A percentile compares a stretch with the other conserved stretches of the same genome.
Evolutionary conservation across 2,113 vertebrate genomes (phyloP).

Genomic region (Sprattus sprattus): DNA sequence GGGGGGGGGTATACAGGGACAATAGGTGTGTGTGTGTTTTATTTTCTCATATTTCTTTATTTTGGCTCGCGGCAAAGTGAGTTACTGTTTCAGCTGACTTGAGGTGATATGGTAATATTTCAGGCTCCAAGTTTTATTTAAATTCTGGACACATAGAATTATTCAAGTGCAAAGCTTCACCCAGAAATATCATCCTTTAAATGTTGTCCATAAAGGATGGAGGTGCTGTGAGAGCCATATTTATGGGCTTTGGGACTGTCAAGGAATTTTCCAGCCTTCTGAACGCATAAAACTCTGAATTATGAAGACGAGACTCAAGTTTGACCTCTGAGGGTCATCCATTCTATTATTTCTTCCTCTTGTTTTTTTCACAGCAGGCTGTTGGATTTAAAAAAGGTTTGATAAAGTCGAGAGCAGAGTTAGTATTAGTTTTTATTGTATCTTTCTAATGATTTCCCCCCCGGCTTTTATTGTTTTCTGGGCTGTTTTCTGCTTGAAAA

Average conservation of each 20-base stretch:
- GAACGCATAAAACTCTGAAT: background rate
- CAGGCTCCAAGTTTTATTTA: background rate
- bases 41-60: background rate
- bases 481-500: background rate
- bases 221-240: background rate
- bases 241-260: background rate
- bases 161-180: background rate
- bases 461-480: background rate
- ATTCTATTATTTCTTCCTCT: constrained; percentile 42
- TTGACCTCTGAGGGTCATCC: constrained; percentile 41
- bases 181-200: background rate
- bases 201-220: background rate
- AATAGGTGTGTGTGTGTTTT: background rate
- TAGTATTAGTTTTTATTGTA: background rate
- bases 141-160: background rate
- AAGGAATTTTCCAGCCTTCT: background rate
- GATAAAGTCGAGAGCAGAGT: constrained; percentile 15
- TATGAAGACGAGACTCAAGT: background rate
- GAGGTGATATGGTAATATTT: background rate
- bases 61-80: background rate
- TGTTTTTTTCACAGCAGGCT: background rate
- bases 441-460: background rate
- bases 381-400: constrained; percentile 32
- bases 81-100: background rate
- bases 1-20: background rate